These are phyloP conservation scores for Pteronura brasiliensis DNA, from an alignment of 2,113 vertebrate genomes.

Conservation along the genomic window DNA sequence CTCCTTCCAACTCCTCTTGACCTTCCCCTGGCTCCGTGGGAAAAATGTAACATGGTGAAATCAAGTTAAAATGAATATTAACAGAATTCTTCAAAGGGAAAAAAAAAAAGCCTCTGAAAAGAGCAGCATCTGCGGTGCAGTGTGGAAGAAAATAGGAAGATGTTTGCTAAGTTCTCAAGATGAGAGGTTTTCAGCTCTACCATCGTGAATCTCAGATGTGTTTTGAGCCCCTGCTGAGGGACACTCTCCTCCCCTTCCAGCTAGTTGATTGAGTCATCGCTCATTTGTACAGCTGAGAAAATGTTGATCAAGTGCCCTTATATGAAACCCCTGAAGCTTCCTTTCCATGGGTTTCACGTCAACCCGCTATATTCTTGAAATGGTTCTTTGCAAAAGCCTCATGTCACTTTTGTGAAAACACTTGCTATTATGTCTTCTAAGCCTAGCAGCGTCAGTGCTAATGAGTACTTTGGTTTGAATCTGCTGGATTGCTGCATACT, in stretches of 20 bases:
- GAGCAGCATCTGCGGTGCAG: not conserved
- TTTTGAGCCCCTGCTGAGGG: not conserved
- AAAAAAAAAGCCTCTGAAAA: not conserved
- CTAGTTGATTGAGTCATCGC: not conserved
- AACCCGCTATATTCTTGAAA: not conserved
- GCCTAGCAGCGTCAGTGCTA: not conserved
- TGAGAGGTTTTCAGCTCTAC: not conserved
- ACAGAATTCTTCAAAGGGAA: not conserved
- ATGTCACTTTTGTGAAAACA: constrained; percentile 19
- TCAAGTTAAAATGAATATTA: not conserved
- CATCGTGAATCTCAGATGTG: not conserved
- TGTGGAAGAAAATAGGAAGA: not conserved
- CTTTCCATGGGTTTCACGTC: not conserved
- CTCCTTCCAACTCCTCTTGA: not conserved
- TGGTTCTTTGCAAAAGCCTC: not conserved
- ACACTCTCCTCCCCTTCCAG: not conserved
- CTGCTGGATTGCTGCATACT: not conserved
- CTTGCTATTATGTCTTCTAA: constrained; percentile 20
- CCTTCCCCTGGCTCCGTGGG: not conserved
- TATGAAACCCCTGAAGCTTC: not conserved
- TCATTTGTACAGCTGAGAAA: not conserved
- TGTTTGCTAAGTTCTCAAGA: not conserved
- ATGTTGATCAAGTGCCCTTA: not conserved
- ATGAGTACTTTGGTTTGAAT: not conserved
- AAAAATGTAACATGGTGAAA: not conserved